Percentiles rank a stretch among this genome's conserved stretches.
Conservation (phyloP, 2,888 invertebrate species). For the Melolontha melolontha region DNA sequence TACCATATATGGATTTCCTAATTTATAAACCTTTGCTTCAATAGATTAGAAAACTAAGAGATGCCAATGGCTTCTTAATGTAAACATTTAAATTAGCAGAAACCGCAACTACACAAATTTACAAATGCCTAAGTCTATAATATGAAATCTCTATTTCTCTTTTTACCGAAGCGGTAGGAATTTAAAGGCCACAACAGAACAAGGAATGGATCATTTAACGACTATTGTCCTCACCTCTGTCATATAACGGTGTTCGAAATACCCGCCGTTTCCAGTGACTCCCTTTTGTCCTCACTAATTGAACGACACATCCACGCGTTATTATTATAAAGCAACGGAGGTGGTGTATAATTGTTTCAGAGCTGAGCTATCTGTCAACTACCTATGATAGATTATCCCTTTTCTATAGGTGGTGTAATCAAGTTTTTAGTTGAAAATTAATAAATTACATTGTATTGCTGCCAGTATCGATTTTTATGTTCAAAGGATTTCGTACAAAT, state of each 20-base stretch:
- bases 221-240: conserved; percentile 40
- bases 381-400: conserved; percentile 31
- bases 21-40: too few relatives aligned
- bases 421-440: conserved; percentile 23
- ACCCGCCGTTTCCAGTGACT: conserved; percentile 36
- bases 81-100: too few relatives aligned
- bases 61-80: too few relatives aligned
- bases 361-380: conserved; percentile 40
- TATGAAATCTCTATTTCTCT: conserved; percentile 4
- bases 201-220: conserved; percentile 43
- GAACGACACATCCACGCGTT: conserved; percentile 45
- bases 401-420: conserved; percentile 6
- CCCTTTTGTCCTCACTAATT: conserved; percentile 44
- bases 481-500: too few relatives aligned
- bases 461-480: too few relatives aligned
- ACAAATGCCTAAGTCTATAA: too few relatives aligned
- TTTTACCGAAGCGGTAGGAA: not conserved
- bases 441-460: conserved; percentile 7
- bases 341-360: conserved; percentile 45
- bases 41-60: too few relatives aligned
- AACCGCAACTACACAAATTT: too few relatives aligned
- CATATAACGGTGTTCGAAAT: conserved; percentile 38
- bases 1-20: too few relatives aligned
- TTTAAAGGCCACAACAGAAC: conserved; percentile 27
- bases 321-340: conserved; percentile 43